Conservation (phyloP, 1,140 invertebrate genomes). For the Belonocnema kinseyi region DNA sequence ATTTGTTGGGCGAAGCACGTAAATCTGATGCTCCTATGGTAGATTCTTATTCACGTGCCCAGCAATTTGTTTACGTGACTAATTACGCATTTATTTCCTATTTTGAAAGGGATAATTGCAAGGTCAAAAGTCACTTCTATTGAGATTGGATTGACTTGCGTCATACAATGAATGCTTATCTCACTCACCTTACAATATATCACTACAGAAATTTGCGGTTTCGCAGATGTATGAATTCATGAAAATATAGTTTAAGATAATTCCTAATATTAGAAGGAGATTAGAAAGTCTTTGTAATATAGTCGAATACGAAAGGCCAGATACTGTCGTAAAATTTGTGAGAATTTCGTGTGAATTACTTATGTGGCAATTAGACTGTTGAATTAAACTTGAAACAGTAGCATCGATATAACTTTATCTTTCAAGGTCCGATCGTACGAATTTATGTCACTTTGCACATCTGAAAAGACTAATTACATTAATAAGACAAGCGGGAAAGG, state of each 20-base stretch:
- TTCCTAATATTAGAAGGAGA: neutral
- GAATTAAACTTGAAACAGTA: neutral
- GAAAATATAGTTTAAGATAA: neutral
- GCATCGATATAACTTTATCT: neutral
- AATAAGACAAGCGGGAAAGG: conserved; percentile 58
- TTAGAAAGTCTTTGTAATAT: neutral
- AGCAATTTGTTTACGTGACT: conserved; percentile 23
- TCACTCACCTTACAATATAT: neutral
- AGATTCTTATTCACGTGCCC: neutral
- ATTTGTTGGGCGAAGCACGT: neutral
- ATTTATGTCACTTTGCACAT: conserved; percentile 57
- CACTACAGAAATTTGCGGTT: conserved; percentile 1
- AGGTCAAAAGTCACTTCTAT: conserved; percentile 36
- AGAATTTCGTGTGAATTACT: neutral
- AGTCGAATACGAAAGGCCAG: neutral
- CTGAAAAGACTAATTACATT: conserved; percentile 56
- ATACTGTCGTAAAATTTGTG: neutral
- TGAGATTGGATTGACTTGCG: neutral
- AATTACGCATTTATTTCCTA: conserved; percentile 40
- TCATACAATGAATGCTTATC: neutral
- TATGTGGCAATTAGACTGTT: neutral
- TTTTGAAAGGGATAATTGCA: conserved; percentile 52
- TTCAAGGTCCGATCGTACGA: neutral
- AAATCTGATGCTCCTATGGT: neutral
- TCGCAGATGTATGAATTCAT: neutral